Base-by-base conservation (phyloP, 2,113 vertebrate genomes). In the Coturnix japonica region DNA sequence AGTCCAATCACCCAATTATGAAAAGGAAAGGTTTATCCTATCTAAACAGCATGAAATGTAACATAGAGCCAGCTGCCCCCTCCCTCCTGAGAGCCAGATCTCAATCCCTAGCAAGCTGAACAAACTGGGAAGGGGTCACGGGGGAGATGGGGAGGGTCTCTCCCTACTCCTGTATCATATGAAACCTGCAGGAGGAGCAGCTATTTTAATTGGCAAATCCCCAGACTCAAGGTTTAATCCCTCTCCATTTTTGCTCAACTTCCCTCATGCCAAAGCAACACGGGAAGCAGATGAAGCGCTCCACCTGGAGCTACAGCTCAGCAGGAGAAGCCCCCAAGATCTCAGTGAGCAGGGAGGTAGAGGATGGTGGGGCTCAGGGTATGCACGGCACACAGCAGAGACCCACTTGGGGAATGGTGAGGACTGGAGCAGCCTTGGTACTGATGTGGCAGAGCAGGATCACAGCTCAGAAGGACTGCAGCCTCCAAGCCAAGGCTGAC, bases 1-100 rank as follows among this genome's bases (percentile, higher is more conserved):
- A 89, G 60, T 88, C 90, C 94, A 95, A 77, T 94, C 95, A 95
- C 89, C 91, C 95, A 96, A 91, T 97, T 97, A 97, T 44, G 51
- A 88, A 69, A 63, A 97, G 80, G 94, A 97, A 97, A 97, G 92
- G 81, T 74, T 97, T 96, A 97, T 93, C 89, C 94, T 98, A 76
- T 98, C 90, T 75, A 98, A 97, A 97, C 94, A 97, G 94, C 92
- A 81, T 7, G 6, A 97, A 91, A 91, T 84, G 91, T 97, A 97
- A 97, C 83, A 51, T 94, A 96, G 95, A 85, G 75, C 84, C 81
- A 86, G 95, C 93, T 90, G 77, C 49, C 81, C 71, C 25, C 9
- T 79, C 13, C 3, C 71, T 95, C 87, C 79, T 16, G 57, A 96
- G 91, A 84, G 80, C 89, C 91, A 92, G 79, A 85, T 93, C 95